Evolutionary conservation across 2,888 invertebrate species (phyloP).

Genomic region (Tetropium fuscum): DNA sequence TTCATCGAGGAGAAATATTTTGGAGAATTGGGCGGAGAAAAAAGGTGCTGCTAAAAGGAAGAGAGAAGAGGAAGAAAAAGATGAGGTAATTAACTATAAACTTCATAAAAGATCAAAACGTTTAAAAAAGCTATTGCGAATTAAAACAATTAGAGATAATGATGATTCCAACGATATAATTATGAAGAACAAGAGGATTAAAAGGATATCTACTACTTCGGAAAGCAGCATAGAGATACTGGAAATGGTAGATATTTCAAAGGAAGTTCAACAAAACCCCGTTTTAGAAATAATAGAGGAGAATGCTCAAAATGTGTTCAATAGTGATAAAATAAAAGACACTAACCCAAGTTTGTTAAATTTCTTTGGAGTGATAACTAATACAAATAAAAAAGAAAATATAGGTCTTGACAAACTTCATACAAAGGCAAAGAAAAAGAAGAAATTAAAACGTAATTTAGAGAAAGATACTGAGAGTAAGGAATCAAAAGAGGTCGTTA

Average conservation of each 20-base stretch:
- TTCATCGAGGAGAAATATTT: slow-evolving; percentile 67
- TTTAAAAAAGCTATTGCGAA: slow-evolving; percentile 67
- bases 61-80: slow-evolving; percentile 69
- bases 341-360: slow-evolving; percentile 31
- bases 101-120: slow-evolving; percentile 73
- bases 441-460: slow-evolving; percentile 36
- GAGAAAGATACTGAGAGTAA: no score
- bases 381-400: slow-evolving; percentile 7
- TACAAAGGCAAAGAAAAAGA: slow-evolving; percentile 4
- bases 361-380: slow-evolving; percentile 32
- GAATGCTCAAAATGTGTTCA: slow-evolving; percentile 30
- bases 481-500: no score
- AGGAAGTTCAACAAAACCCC: not conserved
- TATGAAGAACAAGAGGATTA: slow-evolving; percentile 14
- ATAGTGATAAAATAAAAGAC: slow-evolving; percentile 20
- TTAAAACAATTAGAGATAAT: no score
- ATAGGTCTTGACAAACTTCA: not conserved
- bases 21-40: slow-evolving; percentile 74
- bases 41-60: slow-evolving; percentile 74
- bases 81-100: slow-evolving; percentile 70
- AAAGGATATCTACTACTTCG: slow-evolving; percentile 31
- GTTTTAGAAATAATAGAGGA: slow-evolving; percentile 28
- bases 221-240: slow-evolving; percentile 28
- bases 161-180: slow-evolving; percentile 25
- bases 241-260: slow-evolving; percentile 8